Base-by-base conservation (phyloP, 2,888 invertebrate species). In the Orchesellides sinensis region DNA sequence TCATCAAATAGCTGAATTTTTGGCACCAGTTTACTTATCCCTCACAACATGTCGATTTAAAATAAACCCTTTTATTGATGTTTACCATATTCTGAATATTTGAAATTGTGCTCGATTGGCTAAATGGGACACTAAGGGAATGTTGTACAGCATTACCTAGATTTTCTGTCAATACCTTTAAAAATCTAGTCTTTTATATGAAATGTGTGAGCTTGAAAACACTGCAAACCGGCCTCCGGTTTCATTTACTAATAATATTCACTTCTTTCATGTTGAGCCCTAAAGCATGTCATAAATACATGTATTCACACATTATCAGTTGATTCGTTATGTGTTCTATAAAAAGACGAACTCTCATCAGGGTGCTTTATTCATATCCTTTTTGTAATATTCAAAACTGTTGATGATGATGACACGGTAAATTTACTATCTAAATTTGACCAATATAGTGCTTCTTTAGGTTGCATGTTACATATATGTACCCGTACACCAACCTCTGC, bases 261-360 rank as follows among this genome's bases (percentile, higher is more conserved):
- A 29, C 8, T 27, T 17, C 10, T 59, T 17, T n/a, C n/a, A n/a
- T n/a, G n/a, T n/a, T n/a, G n/a, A n/a, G 59, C 59, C 27, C 59
- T 29, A 32, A 59, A 29, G 59, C 59, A 19, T 59, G 59, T 59
- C 59, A 59, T n/a, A n/a, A n/a, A n/a, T n/a, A n/a, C n/a, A n/a
- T n/a, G n/a, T n/a, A n/a, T 29, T 59, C 32, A 59, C 59, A 59
- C 59, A 59, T 59, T 29, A 32, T 59, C 59, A 59, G 59, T 29
- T 29, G 47, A 61, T 72, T 72, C 35, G 72, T 47, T 29, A 61
- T 47, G 61, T 47, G 59, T 45, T 27, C 32, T 45, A 23, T 45
- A 59, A 72, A 59, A 12, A 25, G 25, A 45, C n/a, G 27, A 17
- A 61, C n/a, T 29, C 70, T 27, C 72, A 61, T 72, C 61, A 61